Conservation (phyloP, 1,140 invertebrate genomes). For the Hyposmocoma kahamanoa region DNA sequence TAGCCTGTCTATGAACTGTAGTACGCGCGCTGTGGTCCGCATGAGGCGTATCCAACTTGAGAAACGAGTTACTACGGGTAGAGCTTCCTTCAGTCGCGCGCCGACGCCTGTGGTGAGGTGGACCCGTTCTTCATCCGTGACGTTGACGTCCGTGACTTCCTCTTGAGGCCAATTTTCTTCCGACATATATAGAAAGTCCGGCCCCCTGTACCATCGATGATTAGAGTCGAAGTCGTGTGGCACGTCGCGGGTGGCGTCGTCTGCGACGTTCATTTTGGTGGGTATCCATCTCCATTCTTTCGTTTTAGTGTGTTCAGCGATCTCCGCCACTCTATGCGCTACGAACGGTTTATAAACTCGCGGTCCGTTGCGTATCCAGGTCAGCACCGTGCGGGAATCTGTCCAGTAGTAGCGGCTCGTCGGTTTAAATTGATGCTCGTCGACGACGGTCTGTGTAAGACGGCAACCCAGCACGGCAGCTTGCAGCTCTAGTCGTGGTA, state of each 20-base stretch:
- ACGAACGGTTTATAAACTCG: conserved; percentile 38
- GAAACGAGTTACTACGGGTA: no score
- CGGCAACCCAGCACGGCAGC: conserved; percentile 34
- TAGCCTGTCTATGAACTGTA: no score
- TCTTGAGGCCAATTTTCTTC: conserved; percentile 17
- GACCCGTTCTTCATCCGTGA: no score
- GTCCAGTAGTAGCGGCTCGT: conserved; percentile 18
- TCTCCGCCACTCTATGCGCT: conserved; percentile 38
- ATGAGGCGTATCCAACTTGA: no score
- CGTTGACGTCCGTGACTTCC: no score
- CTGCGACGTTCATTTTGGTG: conserved; percentile 29
- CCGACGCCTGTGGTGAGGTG: no score
- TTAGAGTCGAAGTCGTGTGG: background rate
- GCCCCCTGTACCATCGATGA: conserved; percentile 28
- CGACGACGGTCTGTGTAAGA: conserved; percentile 18
- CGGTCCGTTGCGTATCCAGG: conserved; percentile 24
- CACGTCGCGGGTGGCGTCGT: conserved; percentile 18
- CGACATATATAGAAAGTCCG: conserved; percentile 8
- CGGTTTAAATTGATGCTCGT: conserved; percentile 23
- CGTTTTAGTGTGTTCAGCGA: conserved; percentile 29
- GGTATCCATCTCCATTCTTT: conserved; percentile 38
- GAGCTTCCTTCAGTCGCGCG: no score
- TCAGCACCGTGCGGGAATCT: conserved; percentile 21
- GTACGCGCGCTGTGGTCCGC: no score
- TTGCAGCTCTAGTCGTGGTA: no score